A percentile compares a stretch with the other conserved stretches of the same genome.
These are phyloP conservation scores for Sabatieria punctata DNA, from an alignment of 2,888 invertebrate genomes.

Conservation along the genomic window DNA sequence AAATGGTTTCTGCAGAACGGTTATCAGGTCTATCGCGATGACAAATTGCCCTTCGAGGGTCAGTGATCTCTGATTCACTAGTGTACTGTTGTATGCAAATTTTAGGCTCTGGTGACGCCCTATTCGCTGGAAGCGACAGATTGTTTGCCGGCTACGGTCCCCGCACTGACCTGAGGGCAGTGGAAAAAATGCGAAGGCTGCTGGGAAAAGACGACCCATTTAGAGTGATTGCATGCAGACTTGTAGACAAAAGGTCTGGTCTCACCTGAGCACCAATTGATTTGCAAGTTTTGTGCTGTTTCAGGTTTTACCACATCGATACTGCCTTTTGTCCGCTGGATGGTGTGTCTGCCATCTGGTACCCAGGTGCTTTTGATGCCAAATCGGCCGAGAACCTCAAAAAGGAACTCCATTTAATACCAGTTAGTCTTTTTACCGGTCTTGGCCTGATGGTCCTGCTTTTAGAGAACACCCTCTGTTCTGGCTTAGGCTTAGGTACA, in stretches of 20 bases:
- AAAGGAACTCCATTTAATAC: too few relatives aligned
- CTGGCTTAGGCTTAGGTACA: too few relatives aligned
- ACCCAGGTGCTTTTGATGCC: constrained; percentile 20
- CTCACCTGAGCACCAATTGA: too few relatives aligned
- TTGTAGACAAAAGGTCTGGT: constrained; percentile 20
- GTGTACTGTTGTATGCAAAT: too few relatives aligned
- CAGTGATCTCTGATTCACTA: too few relatives aligned
- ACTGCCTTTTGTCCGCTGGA: constrained; percentile 26
- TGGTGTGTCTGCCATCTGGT: constrained; percentile 20
- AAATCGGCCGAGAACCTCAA: constrained; percentile 8
- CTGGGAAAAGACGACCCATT: constrained; percentile 11
- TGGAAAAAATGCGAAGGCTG: not conserved
- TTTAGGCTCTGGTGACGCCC: constrained; percentile 9
- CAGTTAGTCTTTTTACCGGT: too few relatives aligned
- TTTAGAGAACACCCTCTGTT: too few relatives aligned
- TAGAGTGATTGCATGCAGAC: constrained; percentile 12
- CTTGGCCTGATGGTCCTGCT: too few relatives aligned
- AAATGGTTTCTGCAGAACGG: constrained; percentile 21
- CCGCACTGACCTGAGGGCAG: constrained; percentile 2
- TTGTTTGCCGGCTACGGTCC: constrained; percentile 9
- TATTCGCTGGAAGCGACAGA: constrained; percentile 1
- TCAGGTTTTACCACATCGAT: constrained; percentile 27
- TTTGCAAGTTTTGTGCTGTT: too few relatives aligned
- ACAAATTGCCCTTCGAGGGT: too few relatives aligned
- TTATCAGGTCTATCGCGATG: too few relatives aligned